Percentiles rank a stretch among this genome's conserved stretches.
Evolutionary conservation across 2,888 invertebrate species (phyloP).

Genomic region (Acanthosepion lycidas): DNA sequence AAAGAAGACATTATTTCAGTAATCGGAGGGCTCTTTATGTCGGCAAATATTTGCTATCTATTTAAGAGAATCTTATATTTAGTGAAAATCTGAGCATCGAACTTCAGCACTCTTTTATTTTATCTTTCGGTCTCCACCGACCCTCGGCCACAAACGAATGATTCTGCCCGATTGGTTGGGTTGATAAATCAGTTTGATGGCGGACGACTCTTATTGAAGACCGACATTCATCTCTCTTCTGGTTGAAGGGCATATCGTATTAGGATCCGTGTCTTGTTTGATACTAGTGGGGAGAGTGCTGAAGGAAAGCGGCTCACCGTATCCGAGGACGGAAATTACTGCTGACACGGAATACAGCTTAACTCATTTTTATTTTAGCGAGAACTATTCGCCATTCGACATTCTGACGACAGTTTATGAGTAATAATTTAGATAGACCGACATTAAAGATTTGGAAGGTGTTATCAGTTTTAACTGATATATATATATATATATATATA

Average conservation of each 20-base stretch:
- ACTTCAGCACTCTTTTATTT: neutral
- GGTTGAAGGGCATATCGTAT: neutral
- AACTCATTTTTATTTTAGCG: neutral
- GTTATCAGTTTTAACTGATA: constrained; percentile 17
- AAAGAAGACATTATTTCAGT: neutral
- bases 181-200: neutral
- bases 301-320: neutral
- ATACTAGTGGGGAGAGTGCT: neutral
- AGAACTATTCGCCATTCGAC: too few species aligned
- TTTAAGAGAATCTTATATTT: neutral
- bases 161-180: neutral
- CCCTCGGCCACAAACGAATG: neutral
- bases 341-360: constrained; percentile 18
- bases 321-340: neutral
- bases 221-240: neutral
- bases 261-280: neutral
- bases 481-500: neutral
- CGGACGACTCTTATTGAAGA: neutral
- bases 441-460: neutral
- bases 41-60: neutral
- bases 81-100: neutral
- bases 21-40: neutral
- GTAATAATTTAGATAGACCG: neutral
- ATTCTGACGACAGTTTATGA: neutral
- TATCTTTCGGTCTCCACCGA: neutral